Base-by-base conservation (phyloP, 2,888 invertebrate genomes). In the Clostera curtula region DNA sequence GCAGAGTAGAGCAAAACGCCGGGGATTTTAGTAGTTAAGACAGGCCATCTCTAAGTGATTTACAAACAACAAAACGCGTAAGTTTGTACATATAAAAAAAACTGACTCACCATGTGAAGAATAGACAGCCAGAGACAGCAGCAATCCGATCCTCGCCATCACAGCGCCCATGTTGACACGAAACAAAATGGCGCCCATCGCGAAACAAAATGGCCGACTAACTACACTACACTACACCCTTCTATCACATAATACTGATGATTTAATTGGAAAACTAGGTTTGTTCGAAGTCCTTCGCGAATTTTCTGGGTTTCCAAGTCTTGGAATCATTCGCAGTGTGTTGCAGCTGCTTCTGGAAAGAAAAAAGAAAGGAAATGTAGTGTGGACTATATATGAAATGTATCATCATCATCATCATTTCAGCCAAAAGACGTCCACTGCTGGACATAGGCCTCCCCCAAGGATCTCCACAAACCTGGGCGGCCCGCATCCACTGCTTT, bases 221-320 rank as follows among this genome's bases (percentile, higher is more conserved):
- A 34, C 35, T 45, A 55, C 63, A 64, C 67, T 63, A 61, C 62
- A 56, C 67, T 39, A 40, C 35, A 45, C 64, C 56, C 73, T 49
- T 50, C 27, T 67, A 64, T 77, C 77, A 82, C 80, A 82, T 79
- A 70, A 68, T 75, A 70, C 44, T 57, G 56, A 53, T 49, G 37
- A 49, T 47, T 35, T 40, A 25, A 29, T 45, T 25, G 28, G 41
- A 43, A 49, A 48, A 58, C 59, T 58, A 39, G 32, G 39, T 38
- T 41, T 51, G 19, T 49, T 30, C 30, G 45, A 49, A 49, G 55
- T 58, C 43, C 53, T 49, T 45, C 45, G 32, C 27, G 40, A 38
- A 29, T 35, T 24, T 31, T 27, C 36, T 12, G 23, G 27, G 18
- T 21, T 14, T 43, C 34, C 23, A 40, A 45, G 43, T 45, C 44